phyloP scores from a whole-genome alignment of 1,140 invertebrate species.

The Leptoteleia sp. region DNA sequence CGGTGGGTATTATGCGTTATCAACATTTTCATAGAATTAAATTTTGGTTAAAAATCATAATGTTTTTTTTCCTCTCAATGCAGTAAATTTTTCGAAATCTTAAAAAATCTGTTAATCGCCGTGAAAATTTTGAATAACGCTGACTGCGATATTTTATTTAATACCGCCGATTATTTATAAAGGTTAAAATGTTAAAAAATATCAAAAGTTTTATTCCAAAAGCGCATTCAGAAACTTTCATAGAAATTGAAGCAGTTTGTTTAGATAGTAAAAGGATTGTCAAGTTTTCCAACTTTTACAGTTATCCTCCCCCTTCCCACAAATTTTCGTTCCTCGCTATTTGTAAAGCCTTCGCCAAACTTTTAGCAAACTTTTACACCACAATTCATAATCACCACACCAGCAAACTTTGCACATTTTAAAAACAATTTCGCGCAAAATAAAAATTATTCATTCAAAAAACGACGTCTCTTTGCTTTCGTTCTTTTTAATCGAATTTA shows the following conservation, averaged over 20 bases:
- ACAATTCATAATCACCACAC: conserved; percentile 28
- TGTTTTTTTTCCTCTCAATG: too few relatives aligned
- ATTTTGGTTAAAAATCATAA: too few relatives aligned
- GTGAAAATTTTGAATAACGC: too few relatives aligned
- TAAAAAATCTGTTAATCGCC: too few relatives aligned
- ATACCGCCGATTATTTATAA: too few relatives aligned
- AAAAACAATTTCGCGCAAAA: conserved; percentile 38
- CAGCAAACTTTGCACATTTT: conserved; percentile 42
- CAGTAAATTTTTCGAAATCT: too few relatives aligned
- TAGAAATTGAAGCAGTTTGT: conserved; percentile 26
- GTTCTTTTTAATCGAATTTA: conserved; percentile 26
- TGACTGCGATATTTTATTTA: too few relatives aligned
- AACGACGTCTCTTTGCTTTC: not conserved
- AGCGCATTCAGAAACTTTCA: not conserved
- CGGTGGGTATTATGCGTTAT: too few relatives aligned
- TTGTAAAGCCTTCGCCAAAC: conserved; percentile 11
- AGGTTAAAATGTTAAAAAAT: too few relatives aligned
- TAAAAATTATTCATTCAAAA: conserved; percentile 32
- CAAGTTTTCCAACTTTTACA: conserved; percentile 28
- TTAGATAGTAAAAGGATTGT: conserved; percentile 30
- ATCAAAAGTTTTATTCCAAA: too few relatives aligned
- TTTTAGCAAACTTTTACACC: conserved; percentile 30
- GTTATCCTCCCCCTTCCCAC: not conserved
- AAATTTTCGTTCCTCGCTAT: conserved; percentile 3
- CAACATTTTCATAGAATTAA: too few relatives aligned